Evolutionary conservation across 2,797 vertebrate species (phyloP), one percentile per base, ranked within the genome.

Genomic region (Enteromius viviparus): DNA sequence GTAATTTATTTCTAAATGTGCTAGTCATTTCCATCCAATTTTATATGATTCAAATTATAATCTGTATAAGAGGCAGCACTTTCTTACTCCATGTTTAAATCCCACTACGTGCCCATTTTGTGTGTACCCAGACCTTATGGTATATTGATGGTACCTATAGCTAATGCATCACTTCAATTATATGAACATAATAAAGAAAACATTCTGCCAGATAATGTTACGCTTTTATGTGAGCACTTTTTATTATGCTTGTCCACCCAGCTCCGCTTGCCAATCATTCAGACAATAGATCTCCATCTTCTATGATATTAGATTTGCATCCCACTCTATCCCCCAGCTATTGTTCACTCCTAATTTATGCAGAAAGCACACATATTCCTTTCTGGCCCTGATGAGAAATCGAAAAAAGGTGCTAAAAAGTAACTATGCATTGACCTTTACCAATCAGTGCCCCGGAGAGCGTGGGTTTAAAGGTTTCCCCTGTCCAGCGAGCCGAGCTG

Each of bases 341-440:
- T 62, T 64, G 53, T 82, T 82, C 37, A 23, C 60, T 49, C 29
- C 6, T 55, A 69, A 76, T 82, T 55, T 76, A 66, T 69, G 72
- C 62, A 68, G 26, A 82, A 75, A 76, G 34, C 47, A 53, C 32
- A 62, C 74, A 47, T 78, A 71, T 37, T 74, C 45, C n/a, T 17
- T 55, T 78, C 76, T 78, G 32, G 21, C 40, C 71, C 68, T 26
- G 29, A 83, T 60, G 75, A 78, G 40, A 83, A 83, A 78, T 76
- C 17, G 29, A 71, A 70, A 60, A 77, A 77, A 77, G 74, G 49
- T 60, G 74, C 21, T 76, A 70, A 78, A 77, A 77, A 62, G 65
- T 51, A 83, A 51, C 78, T 87, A 78, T 49, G 72, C 64, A 60
- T 74, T 91, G 89, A 90, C 91, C 87, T 91, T 93, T 90, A 85